Percentiles rank a stretch among this genome's conserved stretches.
Conservation (phyloP, 2,113 vertebrate species). For the Psittacula cyanocephala region DNA sequence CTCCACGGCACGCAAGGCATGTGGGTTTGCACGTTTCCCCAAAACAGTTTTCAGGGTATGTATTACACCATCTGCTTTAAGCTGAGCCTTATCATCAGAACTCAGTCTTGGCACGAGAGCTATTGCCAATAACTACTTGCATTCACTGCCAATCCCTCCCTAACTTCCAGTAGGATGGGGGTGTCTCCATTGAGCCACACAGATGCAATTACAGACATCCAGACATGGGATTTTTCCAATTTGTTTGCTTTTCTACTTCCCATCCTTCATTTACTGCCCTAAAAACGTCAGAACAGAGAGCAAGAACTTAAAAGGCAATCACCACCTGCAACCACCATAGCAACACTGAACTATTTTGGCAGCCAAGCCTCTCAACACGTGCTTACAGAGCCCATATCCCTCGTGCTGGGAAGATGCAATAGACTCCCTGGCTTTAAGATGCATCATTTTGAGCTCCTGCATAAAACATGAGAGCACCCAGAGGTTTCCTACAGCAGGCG, state of each 20-base stretch:
- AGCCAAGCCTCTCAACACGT: background rate
- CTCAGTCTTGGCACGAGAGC: background rate
- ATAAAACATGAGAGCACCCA: background rate
- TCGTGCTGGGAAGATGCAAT: background rate
- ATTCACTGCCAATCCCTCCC: background rate
- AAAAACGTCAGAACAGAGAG: conserved; percentile 32
- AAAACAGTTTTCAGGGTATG: background rate
- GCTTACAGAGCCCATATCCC: accelerated
- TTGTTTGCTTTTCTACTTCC: background rate
- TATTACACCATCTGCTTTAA: conserved; percentile 6
- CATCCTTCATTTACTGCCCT: conserved; percentile 20
- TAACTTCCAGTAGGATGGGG: background rate
- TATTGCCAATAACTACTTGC: background rate
- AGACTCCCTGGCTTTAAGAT: background rate
- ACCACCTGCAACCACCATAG: background rate
- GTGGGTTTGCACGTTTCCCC: background rate
- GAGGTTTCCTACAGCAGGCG: background rate
- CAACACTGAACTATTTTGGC: background rate
- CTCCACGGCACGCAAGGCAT: background rate
- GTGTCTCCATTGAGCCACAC: background rate
- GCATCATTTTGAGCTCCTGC: background rate
- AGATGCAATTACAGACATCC: background rate
- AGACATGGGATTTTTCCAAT: background rate
- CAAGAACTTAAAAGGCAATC: conserved; percentile 37
- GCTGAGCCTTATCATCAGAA: background rate